Percentiles rank a stretch among this genome's conserved stretches.
Conservation (phyloP, 2,888 invertebrate genomes). For the Tholera decimalis region DNA sequence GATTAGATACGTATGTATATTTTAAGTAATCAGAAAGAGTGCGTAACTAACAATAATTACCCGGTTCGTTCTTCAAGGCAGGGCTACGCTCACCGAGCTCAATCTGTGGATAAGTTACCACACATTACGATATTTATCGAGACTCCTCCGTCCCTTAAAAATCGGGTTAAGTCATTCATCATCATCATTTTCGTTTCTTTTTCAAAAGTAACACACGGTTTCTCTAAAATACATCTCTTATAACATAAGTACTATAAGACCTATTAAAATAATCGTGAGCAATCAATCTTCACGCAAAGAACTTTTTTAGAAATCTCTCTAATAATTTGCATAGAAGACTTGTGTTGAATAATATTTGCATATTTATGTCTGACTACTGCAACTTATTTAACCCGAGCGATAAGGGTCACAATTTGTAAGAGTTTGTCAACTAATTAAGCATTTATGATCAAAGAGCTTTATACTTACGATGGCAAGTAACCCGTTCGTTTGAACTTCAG, state of each 20-base stretch:
- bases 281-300: not conserved
- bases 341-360: slow-evolving; percentile 76
- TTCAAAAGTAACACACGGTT: slow-evolving; percentile 4
- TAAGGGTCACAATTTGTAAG: slow-evolving; percentile 58
- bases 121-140: too few species aligned
- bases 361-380: slow-evolving; percentile 65
- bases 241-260: not conserved
- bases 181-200: too few species aligned
- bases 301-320: not conserved
- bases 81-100: too few species aligned
- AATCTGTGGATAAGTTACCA: too few species aligned
- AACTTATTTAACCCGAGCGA: slow-evolving; percentile 64
- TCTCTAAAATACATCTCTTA: not conserved
- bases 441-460: slow-evolving; percentile 60
- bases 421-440: slow-evolving; percentile 63
- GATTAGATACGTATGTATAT: slow-evolving; percentile 17
- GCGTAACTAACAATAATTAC: too few species aligned
- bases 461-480: slow-evolving; percentile 45
- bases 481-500: slow-evolving; percentile 45
- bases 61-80: too few species aligned
- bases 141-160: too few species aligned
- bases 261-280: not conserved
- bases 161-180: too few species aligned
- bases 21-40: slow-evolving; percentile 29
- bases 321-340: slow-evolving; percentile 64